These are phyloP conservation scores for Enteromius paludinosus DNA, from an alignment of 2,797 vertebrate genomes.

Conservation along the genomic window DNA sequence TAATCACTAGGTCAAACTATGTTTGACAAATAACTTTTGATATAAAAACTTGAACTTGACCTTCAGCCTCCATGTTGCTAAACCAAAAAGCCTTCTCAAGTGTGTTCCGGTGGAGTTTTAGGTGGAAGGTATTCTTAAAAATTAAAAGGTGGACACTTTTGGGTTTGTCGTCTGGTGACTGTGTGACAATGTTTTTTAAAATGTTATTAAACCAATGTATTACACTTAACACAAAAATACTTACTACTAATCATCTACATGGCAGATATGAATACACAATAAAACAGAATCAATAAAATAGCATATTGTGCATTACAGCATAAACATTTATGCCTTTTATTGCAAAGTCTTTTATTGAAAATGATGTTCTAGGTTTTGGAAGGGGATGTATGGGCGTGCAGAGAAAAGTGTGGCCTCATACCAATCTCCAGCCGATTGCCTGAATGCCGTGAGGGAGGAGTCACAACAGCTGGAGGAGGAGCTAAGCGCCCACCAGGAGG, in stretches of 20 bases:
- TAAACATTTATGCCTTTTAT: too few relatives aligned
- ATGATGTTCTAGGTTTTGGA: slow-evolving; percentile 87
- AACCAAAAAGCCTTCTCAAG: not conserved
- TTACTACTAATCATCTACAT: not conserved
- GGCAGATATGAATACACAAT: not conserved
- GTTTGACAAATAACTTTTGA: not conserved
- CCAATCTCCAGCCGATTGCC: slow-evolving; percentile 87
- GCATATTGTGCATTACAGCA: not conserved
- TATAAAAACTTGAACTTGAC: not conserved
- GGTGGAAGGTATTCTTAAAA: not conserved
- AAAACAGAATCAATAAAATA: not conserved
- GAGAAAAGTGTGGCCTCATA: slow-evolving; percentile 85
- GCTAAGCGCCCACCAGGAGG: slow-evolving; percentile 87
- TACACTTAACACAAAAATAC: not conserved
- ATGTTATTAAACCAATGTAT: not conserved
- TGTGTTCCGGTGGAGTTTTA: not conserved
- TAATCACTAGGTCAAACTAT: not conserved
- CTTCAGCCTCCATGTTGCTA: not conserved
- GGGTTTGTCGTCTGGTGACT: not conserved
- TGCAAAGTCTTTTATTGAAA: not conserved
- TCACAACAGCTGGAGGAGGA: slow-evolving; percentile 93
- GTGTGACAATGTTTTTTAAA: not conserved
- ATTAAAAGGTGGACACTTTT: not conserved
- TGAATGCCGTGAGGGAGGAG: slow-evolving; percentile 90
- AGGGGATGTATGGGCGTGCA: slow-evolving; percentile 89